phyloP scores from a whole-genome alignment of 2,113 vertebrate genomes.

The Formicarius rufipectus region DNA sequence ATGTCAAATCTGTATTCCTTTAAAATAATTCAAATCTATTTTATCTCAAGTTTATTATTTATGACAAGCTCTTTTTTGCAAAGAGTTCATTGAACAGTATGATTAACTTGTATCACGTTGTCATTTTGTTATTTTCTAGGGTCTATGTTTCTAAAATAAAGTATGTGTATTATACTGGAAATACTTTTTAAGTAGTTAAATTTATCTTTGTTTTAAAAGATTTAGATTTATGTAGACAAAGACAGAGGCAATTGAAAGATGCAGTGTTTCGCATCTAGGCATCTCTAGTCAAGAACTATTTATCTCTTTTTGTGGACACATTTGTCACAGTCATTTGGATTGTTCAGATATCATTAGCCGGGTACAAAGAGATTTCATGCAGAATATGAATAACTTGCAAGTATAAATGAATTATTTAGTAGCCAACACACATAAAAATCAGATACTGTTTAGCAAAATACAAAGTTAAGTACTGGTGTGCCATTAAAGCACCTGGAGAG shows the following conservation, averaged over 20 bases:
- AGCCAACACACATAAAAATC: rapidly evolving
- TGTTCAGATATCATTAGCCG: neutral
- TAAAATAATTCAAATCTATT: neutral
- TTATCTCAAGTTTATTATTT: neutral
- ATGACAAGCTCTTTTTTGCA: neutral
- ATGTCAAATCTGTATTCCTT: neutral
- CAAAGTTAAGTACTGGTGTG: neutral
- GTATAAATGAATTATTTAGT: too few relatives aligned
- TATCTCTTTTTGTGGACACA: neutral
- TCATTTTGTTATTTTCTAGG: neutral
- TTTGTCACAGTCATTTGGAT: neutral
- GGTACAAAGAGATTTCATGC: neutral
- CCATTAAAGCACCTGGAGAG: neutral
- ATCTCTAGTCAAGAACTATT: neutral
- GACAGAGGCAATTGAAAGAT: neutral
- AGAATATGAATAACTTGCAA: neutral
- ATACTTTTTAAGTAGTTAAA: neutral
- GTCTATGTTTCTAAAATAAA: neutral
- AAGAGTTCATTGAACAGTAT: neutral
- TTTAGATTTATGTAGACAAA: neutral
- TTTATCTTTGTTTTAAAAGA: neutral
- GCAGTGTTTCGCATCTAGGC: neutral
- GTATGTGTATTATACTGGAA: neutral
- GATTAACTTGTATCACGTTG: neutral
- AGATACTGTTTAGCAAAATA: neutral